A percentile compares a stretch with the other conserved stretches of the same genome.
Evolutionary conservation across 2,113 vertebrate genomes (phyloP).

Genomic region (Ondatra zibethicus): DNA sequence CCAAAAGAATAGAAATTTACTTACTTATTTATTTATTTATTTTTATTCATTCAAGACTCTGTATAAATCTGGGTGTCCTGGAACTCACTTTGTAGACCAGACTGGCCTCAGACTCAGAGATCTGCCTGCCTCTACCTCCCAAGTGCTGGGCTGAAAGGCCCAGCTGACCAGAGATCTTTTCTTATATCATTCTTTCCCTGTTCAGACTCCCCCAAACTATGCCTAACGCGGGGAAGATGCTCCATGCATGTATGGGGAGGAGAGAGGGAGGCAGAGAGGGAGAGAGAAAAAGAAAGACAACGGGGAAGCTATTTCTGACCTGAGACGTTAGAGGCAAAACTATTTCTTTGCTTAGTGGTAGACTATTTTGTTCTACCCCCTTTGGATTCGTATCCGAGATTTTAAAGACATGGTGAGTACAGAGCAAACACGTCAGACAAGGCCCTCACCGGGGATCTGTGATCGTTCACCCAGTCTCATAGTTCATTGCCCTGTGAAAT

Average conservation of each 20-base stretch:
- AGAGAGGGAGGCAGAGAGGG: not conserved
- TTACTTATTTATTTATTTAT: not conserved
- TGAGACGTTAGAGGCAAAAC: slow-evolving; percentile 54
- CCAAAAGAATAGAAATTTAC: not conserved
- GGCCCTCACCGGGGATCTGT: slow-evolving; percentile 74
- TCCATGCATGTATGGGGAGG: slow-evolving; percentile 10
- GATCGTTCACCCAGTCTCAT: slow-evolving; percentile 65
- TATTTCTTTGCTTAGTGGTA: slow-evolving; percentile 65
- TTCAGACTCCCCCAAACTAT: not conserved
- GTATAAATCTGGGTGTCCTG: not conserved
- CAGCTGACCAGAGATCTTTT: not conserved
- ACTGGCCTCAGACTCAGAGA: not conserved
- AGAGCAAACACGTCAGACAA: slow-evolving; percentile 70
- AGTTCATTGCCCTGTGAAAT: slow-evolving; percentile 24
- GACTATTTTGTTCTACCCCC: slow-evolving; percentile 46
- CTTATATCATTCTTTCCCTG: not conserved
- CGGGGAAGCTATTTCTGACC: slow-evolving; percentile 62
- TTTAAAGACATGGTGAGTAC: slow-evolving; percentile 29
- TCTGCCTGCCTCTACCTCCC: not conserved
- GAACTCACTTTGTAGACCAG: not conserved
- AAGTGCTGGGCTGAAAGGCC: not conserved
- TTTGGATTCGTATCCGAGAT: slow-evolving; percentile 43
- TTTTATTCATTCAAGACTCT: not conserved
- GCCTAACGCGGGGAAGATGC: not conserved
- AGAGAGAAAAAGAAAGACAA: slow-evolving; percentile 51